Evolutionary conservation across 2,888 invertebrate genomes (phyloP).

Genomic region (Eupithecia abbreviata): DNA sequence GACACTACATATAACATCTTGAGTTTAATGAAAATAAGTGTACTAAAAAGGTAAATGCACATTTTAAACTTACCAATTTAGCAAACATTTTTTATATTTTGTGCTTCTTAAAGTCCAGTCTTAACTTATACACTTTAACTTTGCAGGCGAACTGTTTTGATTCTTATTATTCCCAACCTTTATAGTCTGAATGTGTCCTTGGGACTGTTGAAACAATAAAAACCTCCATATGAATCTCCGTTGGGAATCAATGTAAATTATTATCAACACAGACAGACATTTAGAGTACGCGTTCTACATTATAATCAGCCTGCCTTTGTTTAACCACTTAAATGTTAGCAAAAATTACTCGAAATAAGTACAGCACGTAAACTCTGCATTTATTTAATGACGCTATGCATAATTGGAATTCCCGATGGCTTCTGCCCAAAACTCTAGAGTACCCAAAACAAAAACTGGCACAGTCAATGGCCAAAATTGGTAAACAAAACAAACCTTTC

Average conservation of each 20-base stretch:
- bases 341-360: slow-evolving; percentile 50
- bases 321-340: slow-evolving; percentile 58
- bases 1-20: not conserved
- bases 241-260: slow-evolving; percentile 78
- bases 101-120: slow-evolving; percentile 44
- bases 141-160: slow-evolving; percentile 61
- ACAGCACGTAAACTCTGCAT: slow-evolving; percentile 41
- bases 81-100: slow-evolving; percentile 73
- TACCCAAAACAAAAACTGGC: not conserved
- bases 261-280: slow-evolving; percentile 72
- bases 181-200: slow-evolving; percentile 75
- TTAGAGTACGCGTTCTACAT: slow-evolving; percentile 69
- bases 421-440: slow-evolving; percentile 5
- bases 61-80: slow-evolving; percentile 70
- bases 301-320: slow-evolving; percentile 76
- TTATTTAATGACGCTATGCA: slow-evolving; percentile 51
- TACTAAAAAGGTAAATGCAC: not conserved
- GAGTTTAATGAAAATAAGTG: not conserved
- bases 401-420: slow-evolving; percentile 40
- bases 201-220: slow-evolving; percentile 70
- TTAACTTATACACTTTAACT: slow-evolving; percentile 48
- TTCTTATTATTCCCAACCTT: slow-evolving; percentile 65
- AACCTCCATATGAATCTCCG: slow-evolving; percentile 65
- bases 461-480: slow-evolving; percentile 1
- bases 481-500: not conserved